Conservation (phyloP, 2,797 vertebrate species). For the Acrocephalus scirpaceus region DNA sequence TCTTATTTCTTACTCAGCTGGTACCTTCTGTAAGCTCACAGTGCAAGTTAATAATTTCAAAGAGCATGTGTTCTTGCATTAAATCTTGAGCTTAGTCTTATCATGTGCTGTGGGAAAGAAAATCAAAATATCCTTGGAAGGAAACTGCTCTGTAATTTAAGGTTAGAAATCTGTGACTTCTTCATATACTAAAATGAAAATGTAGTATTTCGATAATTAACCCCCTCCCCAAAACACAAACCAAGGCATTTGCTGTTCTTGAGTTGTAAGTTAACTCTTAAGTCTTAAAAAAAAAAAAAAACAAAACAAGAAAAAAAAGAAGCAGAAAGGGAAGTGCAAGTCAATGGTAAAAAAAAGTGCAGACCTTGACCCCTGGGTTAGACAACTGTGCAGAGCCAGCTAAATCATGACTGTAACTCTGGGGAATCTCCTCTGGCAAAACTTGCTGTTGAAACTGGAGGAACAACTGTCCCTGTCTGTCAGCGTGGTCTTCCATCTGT, state of each 20-base stretch:
- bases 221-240: not conserved
- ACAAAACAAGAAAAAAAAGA: no score
- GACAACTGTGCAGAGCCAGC: not conserved
- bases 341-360: not conserved
- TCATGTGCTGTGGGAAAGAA: not conserved
- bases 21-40: not conserved
- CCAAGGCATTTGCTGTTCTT: not conserved
- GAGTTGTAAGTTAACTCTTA: not conserved
- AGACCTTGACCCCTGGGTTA: not conserved
- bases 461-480: slow-evolving; percentile 4
- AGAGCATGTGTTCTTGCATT: not conserved
- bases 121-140: not conserved
- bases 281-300: not conserved
- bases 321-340: not conserved
- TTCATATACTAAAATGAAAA: not conserved
- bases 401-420: not conserved
- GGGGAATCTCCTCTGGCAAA: not conserved
- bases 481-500: not conserved
- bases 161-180: not conserved
- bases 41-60: slow-evolving; percentile 38
- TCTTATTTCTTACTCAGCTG: not conserved
- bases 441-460: not conserved
- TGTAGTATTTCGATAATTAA: not conserved
- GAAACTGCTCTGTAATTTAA: not conserved
- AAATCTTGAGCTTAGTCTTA: not conserved